phyloP scores from a whole-genome alignment of 1,140 invertebrate species.

The Riptortus pedestris region DNA sequence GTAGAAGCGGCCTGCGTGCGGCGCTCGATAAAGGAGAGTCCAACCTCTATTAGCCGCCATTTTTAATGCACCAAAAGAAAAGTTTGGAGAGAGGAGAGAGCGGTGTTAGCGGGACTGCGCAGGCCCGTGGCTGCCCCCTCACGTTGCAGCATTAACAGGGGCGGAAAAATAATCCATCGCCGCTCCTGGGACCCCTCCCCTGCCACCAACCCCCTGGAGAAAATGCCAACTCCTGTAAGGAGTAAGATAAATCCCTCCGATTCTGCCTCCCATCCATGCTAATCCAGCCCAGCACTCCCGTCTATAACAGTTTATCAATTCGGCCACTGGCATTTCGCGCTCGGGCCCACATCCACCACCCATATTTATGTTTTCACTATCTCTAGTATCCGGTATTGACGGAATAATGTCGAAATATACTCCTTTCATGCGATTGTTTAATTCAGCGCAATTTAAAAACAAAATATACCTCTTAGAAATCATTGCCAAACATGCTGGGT shows the following conservation, averaged over 20 bases:
- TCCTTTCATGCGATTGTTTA: too few species aligned
- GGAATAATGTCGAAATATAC: too few species aligned
- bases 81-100: slow-evolving; percentile 23
- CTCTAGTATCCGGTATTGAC: too few species aligned
- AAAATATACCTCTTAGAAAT: too few species aligned
- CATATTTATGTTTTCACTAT: too few species aligned
- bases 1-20: neutral
- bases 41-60: slow-evolving; percentile 27
- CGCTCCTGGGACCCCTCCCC: neutral
- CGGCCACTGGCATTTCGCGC: too few species aligned
- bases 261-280: too few species aligned
- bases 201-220: neutral
- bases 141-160: slow-evolving; percentile 20
- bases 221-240: slow-evolving; percentile 13
- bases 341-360: too few species aligned
- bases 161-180: slow-evolving; percentile 18
- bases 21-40: slow-evolving; percentile 27
- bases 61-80: slow-evolving; percentile 30
- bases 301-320: too few species aligned
- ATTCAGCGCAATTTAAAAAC: too few species aligned
- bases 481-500: too few species aligned
- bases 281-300: too few species aligned
- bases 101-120: neutral
- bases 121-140: neutral
- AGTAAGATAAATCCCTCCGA: neutral